These are phyloP conservation scores for Teleiodes luculella DNA, from an alignment of 2,888 invertebrate genomes.

Conservation along the genomic window DNA sequence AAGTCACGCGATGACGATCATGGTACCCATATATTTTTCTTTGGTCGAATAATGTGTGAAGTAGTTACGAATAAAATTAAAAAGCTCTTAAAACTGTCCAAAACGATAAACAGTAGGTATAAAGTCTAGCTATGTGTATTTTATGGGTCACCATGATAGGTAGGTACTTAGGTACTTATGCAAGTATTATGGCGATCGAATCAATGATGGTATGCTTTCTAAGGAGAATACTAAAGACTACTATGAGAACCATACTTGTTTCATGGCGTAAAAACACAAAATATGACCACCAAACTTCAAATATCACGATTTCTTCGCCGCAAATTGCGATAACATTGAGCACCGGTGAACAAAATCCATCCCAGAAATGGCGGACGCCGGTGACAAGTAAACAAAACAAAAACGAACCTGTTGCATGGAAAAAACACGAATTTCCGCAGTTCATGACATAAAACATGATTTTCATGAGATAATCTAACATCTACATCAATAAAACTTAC, in stretches of 20 bases:
- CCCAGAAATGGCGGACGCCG: constrained; percentile 80
- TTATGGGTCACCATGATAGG: constrained; percentile 11
- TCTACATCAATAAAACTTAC: constrained; percentile 69
- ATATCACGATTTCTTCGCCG: not conserved
- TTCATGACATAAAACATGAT: constrained; percentile 68
- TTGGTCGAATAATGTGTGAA: no score
- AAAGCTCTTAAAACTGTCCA: not conserved
- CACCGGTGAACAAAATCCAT: constrained; percentile 70
- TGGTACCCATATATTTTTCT: no score
- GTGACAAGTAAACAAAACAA: constrained; percentile 81
- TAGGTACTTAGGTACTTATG: no score
- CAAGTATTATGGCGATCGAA: constrained; percentile 18
- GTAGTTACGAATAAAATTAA: no score
- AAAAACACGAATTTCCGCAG: constrained; percentile 47
- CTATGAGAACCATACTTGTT: not conserved
- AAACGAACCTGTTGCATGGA: constrained; percentile 80
- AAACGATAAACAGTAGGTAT: not conserved
- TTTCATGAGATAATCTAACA: constrained; percentile 37
- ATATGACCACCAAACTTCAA: not conserved
- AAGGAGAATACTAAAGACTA: not conserved
- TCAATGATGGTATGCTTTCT: not conserved
- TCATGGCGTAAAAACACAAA: constrained; percentile 4
- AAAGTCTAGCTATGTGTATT: not conserved
- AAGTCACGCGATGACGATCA: no score
- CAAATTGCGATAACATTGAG: constrained; percentile 23